These are phyloP conservation scores for Bucorvus abyssinicus DNA, from an alignment of 2,797 vertebrate species.

Conservation along the genomic window DNA sequence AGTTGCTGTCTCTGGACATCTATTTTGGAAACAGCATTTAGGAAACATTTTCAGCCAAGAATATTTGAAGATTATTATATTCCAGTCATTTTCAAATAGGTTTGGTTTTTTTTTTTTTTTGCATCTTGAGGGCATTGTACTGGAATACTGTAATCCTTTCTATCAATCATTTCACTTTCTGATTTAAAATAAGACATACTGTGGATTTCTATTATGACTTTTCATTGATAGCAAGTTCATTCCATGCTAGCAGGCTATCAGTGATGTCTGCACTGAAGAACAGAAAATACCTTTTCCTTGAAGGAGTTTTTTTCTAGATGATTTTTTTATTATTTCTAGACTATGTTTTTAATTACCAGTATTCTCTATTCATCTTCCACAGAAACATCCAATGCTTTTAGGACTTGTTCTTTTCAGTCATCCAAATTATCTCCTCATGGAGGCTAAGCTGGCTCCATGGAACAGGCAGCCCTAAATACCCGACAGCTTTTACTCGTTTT, in stretches of 20 bases:
- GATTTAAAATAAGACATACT: conserved; percentile 37
- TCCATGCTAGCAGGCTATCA: background rate
- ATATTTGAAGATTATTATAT: conserved; percentile 47
- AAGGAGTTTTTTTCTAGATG: background rate
- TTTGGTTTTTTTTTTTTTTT: background rate
- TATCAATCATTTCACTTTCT: conserved; percentile 25
- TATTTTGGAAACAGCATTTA: conserved; percentile 62
- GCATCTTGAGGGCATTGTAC: background rate
- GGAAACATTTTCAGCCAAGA: conserved; percentile 45
- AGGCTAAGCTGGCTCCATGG: background rate
- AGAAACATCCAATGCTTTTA: background rate
- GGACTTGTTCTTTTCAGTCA: background rate
- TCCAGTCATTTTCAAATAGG: background rate
- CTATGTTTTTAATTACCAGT: background rate
- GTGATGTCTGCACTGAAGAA: background rate
- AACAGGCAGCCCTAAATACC: background rate
- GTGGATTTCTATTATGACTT: conserved; percentile 8
- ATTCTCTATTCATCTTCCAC: background rate
- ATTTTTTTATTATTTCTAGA: background rate
- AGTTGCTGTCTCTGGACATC: conserved; percentile 14
- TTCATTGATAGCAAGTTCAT: background rate
- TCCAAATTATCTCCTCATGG: background rate
- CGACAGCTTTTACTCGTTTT: background rate
- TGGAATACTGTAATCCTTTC: background rate
- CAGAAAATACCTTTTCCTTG: background rate